These are phyloP conservation scores for Masticophis lateralis DNA, from an alignment of 2,797 vertebrate genomes.

Conservation along the genomic window DNA sequence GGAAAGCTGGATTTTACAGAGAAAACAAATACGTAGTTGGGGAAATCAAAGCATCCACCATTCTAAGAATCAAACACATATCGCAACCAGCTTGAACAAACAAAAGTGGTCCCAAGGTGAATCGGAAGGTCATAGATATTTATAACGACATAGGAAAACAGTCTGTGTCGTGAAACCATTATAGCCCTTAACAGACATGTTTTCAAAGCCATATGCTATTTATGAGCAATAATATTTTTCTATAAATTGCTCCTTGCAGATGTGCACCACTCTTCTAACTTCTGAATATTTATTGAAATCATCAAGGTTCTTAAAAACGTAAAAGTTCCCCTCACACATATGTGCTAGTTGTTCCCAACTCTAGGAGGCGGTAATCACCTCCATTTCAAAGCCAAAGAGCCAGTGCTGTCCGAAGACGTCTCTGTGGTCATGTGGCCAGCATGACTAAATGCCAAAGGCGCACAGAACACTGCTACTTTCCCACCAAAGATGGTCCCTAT, in stretches of 20 bases:
- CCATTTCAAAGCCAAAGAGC: no score
- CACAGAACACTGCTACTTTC: no score
- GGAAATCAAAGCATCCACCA: background rate
- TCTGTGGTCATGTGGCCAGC: no score
- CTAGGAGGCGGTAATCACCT: no score
- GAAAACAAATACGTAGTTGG: background rate
- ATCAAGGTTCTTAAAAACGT: background rate
- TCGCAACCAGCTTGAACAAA: background rate
- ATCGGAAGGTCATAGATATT: background rate
- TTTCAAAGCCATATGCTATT: background rate
- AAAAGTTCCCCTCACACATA: no score
- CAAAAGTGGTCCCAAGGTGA: background rate
- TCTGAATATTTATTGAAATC: background rate
- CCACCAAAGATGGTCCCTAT: no score
- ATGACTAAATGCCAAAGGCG: no score
- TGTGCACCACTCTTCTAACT: background rate
- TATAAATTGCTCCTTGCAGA: background rate
- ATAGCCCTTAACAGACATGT: background rate
- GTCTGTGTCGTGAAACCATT: background rate
- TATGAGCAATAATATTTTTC: background rate
- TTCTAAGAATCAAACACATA: background rate
- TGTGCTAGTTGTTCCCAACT: no score
- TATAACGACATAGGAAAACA: background rate
- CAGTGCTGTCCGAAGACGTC: no score
- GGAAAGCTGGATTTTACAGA: background rate